Conservation (phyloP, 2,113 vertebrate genomes). For the Pogona vitticeps region DNA sequence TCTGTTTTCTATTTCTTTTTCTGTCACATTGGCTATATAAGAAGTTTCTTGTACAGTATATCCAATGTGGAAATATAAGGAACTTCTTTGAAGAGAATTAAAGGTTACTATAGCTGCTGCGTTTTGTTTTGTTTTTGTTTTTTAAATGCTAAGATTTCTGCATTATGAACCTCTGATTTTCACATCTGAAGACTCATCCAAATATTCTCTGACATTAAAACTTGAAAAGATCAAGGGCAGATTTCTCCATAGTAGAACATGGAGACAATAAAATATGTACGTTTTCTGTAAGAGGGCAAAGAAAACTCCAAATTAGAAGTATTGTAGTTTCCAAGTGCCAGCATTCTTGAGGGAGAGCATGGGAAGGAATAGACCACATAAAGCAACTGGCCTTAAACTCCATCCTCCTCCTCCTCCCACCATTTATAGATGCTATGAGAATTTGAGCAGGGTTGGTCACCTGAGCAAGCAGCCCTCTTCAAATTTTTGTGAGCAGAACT, state of each 20-base stretch:
- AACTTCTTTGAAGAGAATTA: background rate
- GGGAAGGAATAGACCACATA: slow-evolving; percentile 27
- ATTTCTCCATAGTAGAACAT: background rate
- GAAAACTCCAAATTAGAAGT: slow-evolving; percentile 27
- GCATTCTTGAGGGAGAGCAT: background rate
- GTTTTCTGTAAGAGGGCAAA: accelerated
- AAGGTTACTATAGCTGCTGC: background rate
- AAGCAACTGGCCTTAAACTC: slow-evolving; percentile 45
- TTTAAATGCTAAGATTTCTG: background rate
- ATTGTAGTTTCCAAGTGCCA: background rate
- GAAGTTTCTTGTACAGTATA: too few species aligned
- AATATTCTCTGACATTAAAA: background rate
- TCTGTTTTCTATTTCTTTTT: background rate
- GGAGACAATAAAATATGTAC: accelerated
- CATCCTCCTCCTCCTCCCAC: slow-evolving; percentile 35
- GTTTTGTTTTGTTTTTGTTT: too few species aligned
- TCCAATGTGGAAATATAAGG: too few species aligned
- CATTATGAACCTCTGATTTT: background rate
- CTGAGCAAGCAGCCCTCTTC: background rate
- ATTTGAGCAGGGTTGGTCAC: background rate
- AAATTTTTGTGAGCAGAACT: background rate
- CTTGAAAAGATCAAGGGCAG: background rate
- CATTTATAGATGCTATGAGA: slow-evolving; percentile 29
- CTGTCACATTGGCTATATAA: background rate
- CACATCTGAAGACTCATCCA: background rate